Evolutionary conservation across 2,113 vertebrate genomes (phyloP), one percentile per base, ranked within the genome.

Genomic region (Hipposideros armiger): DNA sequence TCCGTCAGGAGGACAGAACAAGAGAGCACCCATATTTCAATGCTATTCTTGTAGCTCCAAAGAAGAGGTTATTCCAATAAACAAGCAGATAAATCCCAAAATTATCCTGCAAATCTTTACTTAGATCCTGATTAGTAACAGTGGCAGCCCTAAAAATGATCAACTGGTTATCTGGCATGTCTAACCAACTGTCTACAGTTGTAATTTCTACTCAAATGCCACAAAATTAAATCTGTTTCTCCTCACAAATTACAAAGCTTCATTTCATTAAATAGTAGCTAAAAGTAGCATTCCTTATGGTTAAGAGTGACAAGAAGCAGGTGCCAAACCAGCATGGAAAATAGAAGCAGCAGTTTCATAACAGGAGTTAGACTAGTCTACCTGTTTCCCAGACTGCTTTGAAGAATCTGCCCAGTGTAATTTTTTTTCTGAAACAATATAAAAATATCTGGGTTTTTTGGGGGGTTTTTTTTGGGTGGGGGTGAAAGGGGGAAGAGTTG

Each of bases 291-390:
- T n/a, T 88, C 62, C 7, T 66, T 62, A 50, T 32, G 22, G 66
- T 58, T 50, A 58, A 82, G 90, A 95, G 91, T 95, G 96, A 95
- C 92, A 96, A 90, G 62, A 19, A 83, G 69, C 81, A 95, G 90
- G 90, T 94, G 90, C 45, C 87, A 90, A 64, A 52, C 42, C 50
- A 90, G 42, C 69, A 82, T 94, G 40, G 73, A 30, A 77, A 88
- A 94, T 11, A 87, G 50, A 88, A 69, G 47, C 66, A 56, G 24
- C 17, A 47, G 22, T 87, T 62, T 87, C 54, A 11, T 24, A 74
- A 90, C 2, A 40, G 26, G 24, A 87, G 20, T 58, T 80, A 82
- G 58, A 86, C 72, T n/a, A 64, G 11, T 86, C 67, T 81, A 97
- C 97, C 95, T 97, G 87, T 73, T 96, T 42, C 47, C 42, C 40